A percentile compares a stretch with the other conserved stretches of the same genome.
phyloP scores from a whole-genome alignment of 2,888 invertebrate genomes.

The Agrochola lota region DNA sequence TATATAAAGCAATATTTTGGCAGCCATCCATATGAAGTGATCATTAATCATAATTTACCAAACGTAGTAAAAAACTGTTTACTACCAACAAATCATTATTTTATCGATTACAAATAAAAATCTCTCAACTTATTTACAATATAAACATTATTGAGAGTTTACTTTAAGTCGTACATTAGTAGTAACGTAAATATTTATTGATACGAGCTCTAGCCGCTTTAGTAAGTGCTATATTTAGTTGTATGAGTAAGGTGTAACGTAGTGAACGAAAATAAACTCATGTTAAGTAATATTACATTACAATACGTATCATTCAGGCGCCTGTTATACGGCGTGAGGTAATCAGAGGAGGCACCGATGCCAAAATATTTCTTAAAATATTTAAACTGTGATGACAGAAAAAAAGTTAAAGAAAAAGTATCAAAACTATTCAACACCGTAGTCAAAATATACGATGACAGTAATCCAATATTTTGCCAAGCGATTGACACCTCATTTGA shows the following conservation, averaged over 20 bases:
- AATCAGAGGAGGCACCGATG: conserved; percentile 5
- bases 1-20: conserved; percentile 34
- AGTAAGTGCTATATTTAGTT: conserved; percentile 53
- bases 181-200: conserved; percentile 54
- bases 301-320: conserved; percentile 27
- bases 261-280: conserved; percentile 38
- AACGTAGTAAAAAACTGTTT: conserved; percentile 22
- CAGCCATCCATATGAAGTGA: conserved; percentile 33
- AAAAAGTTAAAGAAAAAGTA: conserved; percentile 9
- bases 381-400: neutral
- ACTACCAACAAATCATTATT: conserved; percentile 27
- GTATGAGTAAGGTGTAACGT: conserved; percentile 40
- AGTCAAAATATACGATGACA: conserved; percentile 19
- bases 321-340: neutral
- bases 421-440: neutral
- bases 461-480: conserved; percentile 47
- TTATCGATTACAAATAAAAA: conserved; percentile 35
- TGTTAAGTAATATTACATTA: conserved; percentile 46
- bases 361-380: conserved; percentile 23
- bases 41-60: conserved; percentile 34
- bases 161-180: conserved; percentile 24
- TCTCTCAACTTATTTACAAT: conserved; percentile 45
- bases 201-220: conserved; percentile 19
- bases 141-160: conserved; percentile 33
- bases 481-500: conserved; percentile 18